Evolutionary conservation across 2,797 vertebrate genomes (phyloP), one percentile per base, ranked within the genome.

Genomic region (Monodelphis domestica): DNA sequence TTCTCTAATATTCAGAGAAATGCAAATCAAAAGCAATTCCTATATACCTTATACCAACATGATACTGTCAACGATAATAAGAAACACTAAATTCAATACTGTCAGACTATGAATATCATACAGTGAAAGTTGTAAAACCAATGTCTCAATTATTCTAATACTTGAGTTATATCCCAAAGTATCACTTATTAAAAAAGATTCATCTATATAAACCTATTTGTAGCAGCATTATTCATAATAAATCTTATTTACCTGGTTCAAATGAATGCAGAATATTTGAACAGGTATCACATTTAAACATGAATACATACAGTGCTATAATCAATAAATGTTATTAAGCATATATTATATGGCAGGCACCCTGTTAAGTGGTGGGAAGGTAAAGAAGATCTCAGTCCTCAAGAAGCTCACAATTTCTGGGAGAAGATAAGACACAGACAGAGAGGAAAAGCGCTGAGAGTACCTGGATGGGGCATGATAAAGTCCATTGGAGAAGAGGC

Each of bases 51-150:
- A 91, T 59, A 70, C 33, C 54, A 84, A 50, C n/a, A 89, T 57
- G 12, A 38, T 51, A 88, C 0, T 87, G 30, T 17, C 59, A 91
- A 88, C 17, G 91, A 93, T 33, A 92, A 84, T 50, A 26, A 90
- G 33, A 96, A 90, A 91, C 5, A 26, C 14, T 45, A 17, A 38
- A 10, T 9, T 53, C 17, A 4, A 89, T 24, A 84, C 33, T 90
- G 90, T 6, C 33, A 89, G 50, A 50, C 53, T 45, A 4, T 21
- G n/a, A 28, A 59, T 30, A 89, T 89, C 57, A 93, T 26, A 38
- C 53, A 90, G n/a, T 88, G 53, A 63, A n/a, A 90, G 88, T 90
- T 54, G 93, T 55, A 94, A 90, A 92, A n/a, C 28, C 33, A 53
- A 17, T 88, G 54, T 89, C 38, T 89, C 30, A 91, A n/a, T 54